phyloP scores from a whole-genome alignment of 2,888 invertebrate genomes.

The Drosophila testacea region DNA sequence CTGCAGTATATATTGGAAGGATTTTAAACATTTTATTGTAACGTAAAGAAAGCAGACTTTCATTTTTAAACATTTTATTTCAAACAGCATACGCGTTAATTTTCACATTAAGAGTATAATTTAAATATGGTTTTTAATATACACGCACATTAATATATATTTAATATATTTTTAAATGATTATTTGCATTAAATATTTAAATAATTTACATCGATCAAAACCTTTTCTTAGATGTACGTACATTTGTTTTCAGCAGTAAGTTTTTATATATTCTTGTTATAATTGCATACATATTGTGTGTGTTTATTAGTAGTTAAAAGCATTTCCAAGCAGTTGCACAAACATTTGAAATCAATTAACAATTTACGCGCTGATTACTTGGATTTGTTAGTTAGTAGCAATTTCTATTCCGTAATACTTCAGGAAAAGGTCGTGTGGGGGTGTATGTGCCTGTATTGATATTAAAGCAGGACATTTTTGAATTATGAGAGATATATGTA shows the following conservation, averaged over 20 bases:
- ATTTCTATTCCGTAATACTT: conserved; percentile 63
- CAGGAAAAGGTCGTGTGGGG: conserved; percentile 49
- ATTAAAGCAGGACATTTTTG: conserved; percentile 69
- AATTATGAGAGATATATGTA: conserved; percentile 49
- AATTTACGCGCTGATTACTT: conserved; percentile 37
- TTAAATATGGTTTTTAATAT: conserved; percentile 74
- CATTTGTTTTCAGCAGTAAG: conserved; percentile 53
- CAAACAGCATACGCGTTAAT: conserved; percentile 77
- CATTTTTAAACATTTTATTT: conserved; percentile 75
- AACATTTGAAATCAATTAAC: conserved; percentile 52
- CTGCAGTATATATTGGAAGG: too few relatives aligned
- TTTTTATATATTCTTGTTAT: conserved; percentile 46
- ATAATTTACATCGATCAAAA: conserved; percentile 79
- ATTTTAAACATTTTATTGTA: conserved; percentile 75
- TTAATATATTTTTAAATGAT: conserved; percentile 56
- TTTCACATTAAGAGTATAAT: conserved; percentile 80
- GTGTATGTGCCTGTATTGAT: conserved; percentile 38
- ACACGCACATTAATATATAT: conserved; percentile 65
- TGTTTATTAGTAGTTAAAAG: conserved; percentile 65
- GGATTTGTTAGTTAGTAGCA: conserved; percentile 53
- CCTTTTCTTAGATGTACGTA: conserved; percentile 49
- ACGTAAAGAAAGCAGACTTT: conserved; percentile 1
- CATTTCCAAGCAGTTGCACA: conserved; percentile 71
- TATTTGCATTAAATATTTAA: conserved; percentile 75
- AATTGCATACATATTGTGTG: conserved; percentile 41